Base-by-base conservation (phyloP, 2,113 vertebrate species). In the Myiagra hebetior region DNA sequence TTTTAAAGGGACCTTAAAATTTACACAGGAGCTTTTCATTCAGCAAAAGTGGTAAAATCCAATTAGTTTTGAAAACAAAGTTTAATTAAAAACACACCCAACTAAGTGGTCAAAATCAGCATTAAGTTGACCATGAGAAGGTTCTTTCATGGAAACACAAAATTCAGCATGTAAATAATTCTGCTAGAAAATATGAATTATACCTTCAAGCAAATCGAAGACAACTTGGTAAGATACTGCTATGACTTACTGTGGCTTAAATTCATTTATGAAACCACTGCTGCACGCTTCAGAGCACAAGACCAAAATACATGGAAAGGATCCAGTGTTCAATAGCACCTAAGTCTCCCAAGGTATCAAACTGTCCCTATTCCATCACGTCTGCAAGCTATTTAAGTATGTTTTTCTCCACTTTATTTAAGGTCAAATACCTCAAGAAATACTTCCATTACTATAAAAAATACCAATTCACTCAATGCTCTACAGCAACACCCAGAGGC, bases 401-500 rank as follows among this genome's bases (percentile, higher is more conserved):
- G 31, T 33, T 35, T 39, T 73, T 7, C 7, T 9, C 28, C 65
- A 69, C 49, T 77, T 63, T 60, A 21, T 62, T 83, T 91, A 77
- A 77, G 68, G 76, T 93, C 64, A 70, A 74, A 74, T 39, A 84
- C 30, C 39, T 85, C 52, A 87, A 93, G 31, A 35, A 94, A 75
- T 74, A 60, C 26, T 84, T 60, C 56, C 30, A 78, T 56, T 84
- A 64, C 44, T 83, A 56, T 31, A 42, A 89, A 89, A 79, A 95
- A 77, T 15, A 87, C 33, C 7, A 77, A 75, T 94, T 52, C 47
- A 85, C 56, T 87, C 59, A 85, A 10, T 0, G 0, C 76, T 87
- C 92, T 39, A 78, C 44, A 91, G 80, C 85, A 95, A 93, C 92
- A 94, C 85, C 76, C 91, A 82, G 76, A 96, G 56, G 73, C 65